Conservation (phyloP, 2,797 vertebrate species). For the Manis javanica region DNA sequence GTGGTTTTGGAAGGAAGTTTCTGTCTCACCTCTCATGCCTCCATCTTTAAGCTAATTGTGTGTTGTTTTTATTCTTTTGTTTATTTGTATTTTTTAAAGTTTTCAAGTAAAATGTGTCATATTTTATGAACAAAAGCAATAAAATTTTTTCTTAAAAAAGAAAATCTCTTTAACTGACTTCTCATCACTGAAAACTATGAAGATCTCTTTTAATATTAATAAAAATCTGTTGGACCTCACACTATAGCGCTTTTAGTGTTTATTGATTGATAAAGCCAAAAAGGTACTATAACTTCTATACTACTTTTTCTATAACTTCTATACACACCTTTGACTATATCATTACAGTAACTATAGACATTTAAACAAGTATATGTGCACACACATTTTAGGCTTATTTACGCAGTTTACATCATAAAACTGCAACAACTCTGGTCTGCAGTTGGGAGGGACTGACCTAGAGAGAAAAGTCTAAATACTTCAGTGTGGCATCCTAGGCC, state of each 20-base stretch:
- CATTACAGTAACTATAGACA: not conserved
- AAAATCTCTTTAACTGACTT: not conserved
- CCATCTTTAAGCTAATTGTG: too few relatives aligned
- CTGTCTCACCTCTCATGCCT: too few relatives aligned
- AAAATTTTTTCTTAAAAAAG: slow-evolving; percentile 50
- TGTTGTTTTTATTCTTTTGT: slow-evolving; percentile 10
- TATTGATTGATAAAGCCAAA: not conserved
- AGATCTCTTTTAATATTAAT: slow-evolving; percentile 1
- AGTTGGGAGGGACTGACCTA: not conserved
- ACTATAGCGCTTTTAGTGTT: not conserved
- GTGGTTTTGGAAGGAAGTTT: too few relatives aligned
- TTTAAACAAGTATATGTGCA: not conserved
- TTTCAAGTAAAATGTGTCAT: slow-evolving; percentile 39
- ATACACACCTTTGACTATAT: not conserved
- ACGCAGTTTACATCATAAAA: not conserved
- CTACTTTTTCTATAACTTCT: not conserved
- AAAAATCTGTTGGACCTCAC: not conserved
- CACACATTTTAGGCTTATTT: not conserved
- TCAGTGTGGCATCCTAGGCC: not conserved
- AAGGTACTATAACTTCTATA: not conserved
- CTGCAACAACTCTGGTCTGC: not conserved
- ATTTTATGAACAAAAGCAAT: slow-evolving; percentile 26
- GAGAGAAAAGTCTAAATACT: not conserved
- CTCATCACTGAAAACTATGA: slow-evolving; percentile 29
- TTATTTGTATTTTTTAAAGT: slow-evolving; percentile 48